Conservation (phyloP, 2,113 vertebrate genomes). For the Corvus cornix region DNA sequence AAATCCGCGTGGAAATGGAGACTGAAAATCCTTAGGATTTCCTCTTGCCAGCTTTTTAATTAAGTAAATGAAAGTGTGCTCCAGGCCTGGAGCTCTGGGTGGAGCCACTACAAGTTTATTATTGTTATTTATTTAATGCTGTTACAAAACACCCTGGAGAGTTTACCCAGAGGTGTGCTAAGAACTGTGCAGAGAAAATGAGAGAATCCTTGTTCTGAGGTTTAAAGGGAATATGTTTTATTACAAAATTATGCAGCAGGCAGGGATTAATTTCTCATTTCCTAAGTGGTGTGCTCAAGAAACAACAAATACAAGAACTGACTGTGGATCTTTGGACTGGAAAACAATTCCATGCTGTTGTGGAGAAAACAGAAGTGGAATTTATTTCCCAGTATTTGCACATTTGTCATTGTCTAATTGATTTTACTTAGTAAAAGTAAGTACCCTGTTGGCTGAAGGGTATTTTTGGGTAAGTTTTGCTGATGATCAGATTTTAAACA, state of each 20-base stretch:
- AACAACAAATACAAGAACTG: neutral
- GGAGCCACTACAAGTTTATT: neutral
- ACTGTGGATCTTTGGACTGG: neutral
- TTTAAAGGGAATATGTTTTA: neutral
- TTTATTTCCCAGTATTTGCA: neutral
- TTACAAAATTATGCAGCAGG: neutral
- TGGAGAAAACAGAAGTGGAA: neutral
- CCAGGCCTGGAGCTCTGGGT: neutral
- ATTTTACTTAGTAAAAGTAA: neutral
- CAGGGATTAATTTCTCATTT: neutral
- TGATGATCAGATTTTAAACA: neutral
- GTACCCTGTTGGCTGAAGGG: neutral
- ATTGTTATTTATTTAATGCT: neutral
- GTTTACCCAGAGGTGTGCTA: neutral
- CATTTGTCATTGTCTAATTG: neutral
- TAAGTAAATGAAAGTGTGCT: neutral
- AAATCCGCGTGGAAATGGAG: neutral
- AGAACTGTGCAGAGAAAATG: neutral
- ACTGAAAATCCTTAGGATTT: neutral
- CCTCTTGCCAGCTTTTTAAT: neutral
- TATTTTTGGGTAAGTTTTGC: neutral
- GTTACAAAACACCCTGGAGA: neutral
- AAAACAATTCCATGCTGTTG: no score
- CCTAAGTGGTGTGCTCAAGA: neutral
- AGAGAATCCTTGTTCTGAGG: neutral